These are phyloP conservation scores for Fragum whitleyi DNA, from an alignment of 2,888 invertebrate genomes.

Conservation along the genomic window DNA sequence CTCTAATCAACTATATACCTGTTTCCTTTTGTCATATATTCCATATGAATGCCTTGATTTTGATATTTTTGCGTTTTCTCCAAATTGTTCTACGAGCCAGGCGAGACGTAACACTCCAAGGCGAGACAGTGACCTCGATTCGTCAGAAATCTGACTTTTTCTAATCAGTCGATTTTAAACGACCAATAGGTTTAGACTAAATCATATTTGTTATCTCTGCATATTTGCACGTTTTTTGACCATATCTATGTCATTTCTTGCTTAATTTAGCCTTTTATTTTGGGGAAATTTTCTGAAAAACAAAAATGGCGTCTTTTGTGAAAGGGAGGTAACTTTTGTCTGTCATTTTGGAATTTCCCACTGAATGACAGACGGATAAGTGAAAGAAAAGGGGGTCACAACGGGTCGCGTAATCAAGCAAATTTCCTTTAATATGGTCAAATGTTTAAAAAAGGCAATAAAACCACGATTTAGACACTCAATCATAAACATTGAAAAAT, in stretches of 20 bases:
- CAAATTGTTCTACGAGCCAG: constrained; percentile 40
- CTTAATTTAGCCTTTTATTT: constrained; percentile 16
- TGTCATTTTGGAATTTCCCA: constrained; percentile 32
- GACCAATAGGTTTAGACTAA: not conserved
- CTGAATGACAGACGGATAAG: not conserved
- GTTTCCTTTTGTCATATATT: not conserved
- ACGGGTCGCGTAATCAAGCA: too few relatives aligned
- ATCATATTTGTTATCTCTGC: not conserved
- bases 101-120: constrained; percentile 63
- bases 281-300: constrained; percentile 54
- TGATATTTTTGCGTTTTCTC: not conserved
- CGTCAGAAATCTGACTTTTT: not conserved
- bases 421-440: too few relatives aligned
- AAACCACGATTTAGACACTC: too few relatives aligned
- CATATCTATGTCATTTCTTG: not conserved
- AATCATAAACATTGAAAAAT: too few relatives aligned
- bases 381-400: too few relatives aligned
- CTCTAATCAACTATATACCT: not conserved
- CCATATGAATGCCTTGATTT: not conserved
- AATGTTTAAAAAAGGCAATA: too few relatives aligned
- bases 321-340: constrained; percentile 42
- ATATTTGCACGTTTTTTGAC: not conserved
- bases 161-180: not conserved
- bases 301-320: constrained; percentile 60
- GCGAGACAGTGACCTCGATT: constrained; percentile 64